Base-by-base conservation (phyloP, 2,797 vertebrate species). In the Tarsius wallacei region DNA sequence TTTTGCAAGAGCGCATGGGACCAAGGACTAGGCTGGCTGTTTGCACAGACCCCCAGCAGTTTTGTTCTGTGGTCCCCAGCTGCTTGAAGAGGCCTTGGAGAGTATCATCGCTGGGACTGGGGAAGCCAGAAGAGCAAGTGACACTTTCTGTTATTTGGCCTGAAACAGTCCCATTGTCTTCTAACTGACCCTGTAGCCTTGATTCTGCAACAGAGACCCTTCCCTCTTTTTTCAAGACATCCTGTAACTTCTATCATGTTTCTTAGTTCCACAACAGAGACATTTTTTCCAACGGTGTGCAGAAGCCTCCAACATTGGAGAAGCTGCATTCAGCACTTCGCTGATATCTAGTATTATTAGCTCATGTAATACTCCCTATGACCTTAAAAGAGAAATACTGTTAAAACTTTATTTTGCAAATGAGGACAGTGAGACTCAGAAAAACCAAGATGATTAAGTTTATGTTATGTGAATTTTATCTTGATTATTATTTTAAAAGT, bases 391-490 rank as follows among this genome's bases (percentile, higher is more conserved):
- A 70, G 28, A 55, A 47, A 26, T 26, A 21, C 7, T 28, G 53
- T 80, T 51, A 63, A 83, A 31, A 87, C 22, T 36, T 83, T 66
- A 3, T 77, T 93, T 82, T 93, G 21, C 71, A 94, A 64, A 90
- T 64, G 22, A 68, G 66, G 89, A 55, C 19, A 64, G 6, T 16
- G 28, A 89, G 28, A 31, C 17, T 55, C 53, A 90, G 64, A 87
- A 61, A 74, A n/a, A 74, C 14, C 53, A 76, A 88, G 57, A 15
- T 61, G 64, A 8, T 68, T 88, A 33, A 76, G 77, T 81, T 77
- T 74, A 91, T 88, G 17, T 55, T 36, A 63, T 31, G 16, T 94
- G 57, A 73, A 31, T 90, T 95, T 96, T 66, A 49, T 10, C 57
- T 93, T 49, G n/a, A 53, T 83, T 42, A 42, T 70, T n/a, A n/a